Conservation (phyloP, 1,140 invertebrate species). For the Cecropterus lyciades region DNA sequence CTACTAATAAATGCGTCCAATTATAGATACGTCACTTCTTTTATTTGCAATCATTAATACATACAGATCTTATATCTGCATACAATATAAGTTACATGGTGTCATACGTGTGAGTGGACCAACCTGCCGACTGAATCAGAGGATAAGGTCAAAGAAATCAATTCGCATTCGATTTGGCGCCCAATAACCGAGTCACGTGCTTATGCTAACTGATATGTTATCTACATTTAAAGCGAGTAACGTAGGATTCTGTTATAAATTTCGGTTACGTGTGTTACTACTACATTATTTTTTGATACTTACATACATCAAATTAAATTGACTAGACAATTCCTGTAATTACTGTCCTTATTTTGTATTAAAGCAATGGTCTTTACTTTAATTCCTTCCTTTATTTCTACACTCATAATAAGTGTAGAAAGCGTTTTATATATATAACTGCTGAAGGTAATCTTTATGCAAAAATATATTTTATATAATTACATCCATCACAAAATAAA, state of each 20-base stretch:
- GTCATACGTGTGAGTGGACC: neutral
- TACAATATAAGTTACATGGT: slow-evolving; percentile 7
- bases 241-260: neutral
- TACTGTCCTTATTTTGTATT: no score
- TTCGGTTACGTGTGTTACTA: neutral
- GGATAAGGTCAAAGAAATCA: slow-evolving; percentile 46
- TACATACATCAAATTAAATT: neutral
- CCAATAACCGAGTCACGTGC: slow-evolving; percentile 32
- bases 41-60: no score
- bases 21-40: no score
- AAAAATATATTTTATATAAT: no score
- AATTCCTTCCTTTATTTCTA: no score
- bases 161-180: slow-evolving; percentile 33
- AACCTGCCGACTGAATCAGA: slow-evolving; percentile 28
- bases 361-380: no score
- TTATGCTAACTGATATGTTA: slow-evolving; percentile 24
- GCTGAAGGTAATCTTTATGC: no score
- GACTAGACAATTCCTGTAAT: no score
- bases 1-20: no score
- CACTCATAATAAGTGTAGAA: no score
- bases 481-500: no score
- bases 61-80: slow-evolving; percentile 1
- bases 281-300: neutral
- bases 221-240: neutral
- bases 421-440: no score